Evolutionary conservation across 2,797 vertebrate genomes (phyloP), one percentile per base, ranked within the genome.

Genomic region (Manis javanica): DNA sequence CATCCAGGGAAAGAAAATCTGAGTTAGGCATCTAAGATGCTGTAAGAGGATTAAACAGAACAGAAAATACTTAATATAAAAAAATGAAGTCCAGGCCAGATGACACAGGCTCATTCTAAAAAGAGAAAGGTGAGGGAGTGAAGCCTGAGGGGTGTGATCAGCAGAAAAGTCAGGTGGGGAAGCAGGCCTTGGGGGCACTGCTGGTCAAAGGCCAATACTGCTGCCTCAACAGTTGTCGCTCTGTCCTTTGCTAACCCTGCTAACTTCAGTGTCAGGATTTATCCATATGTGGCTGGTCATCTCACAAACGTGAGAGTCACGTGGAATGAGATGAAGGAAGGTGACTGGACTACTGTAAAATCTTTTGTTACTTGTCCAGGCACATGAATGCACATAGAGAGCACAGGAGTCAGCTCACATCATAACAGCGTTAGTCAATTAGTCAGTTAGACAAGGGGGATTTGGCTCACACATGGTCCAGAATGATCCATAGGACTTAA

Each of bases 1-100:
- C 26, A 19, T 83, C 14, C 18, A 61, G 57, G 21, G 13, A 79
- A 31, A 64, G 19, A 49, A 42, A 18, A 16, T 46, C 29, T 68
- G 19, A 81, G n/a, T 64, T 72, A 69, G 46, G 29, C 59, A 72
- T 46, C 64, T 93, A 64, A 88, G 26, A 63, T n/a, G 23, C n/a
- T 86, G 23, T 12, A 68, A 88, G 23, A 91, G 1, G 57, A 95
- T 78, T 86, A 82, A 83, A 51, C 57, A 55, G 3, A 89, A 66
- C 37, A 31, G 66, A 95, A 82, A 93, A 94, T 78, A 71, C 1
- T 69, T 14, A 91, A 5, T 14, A 19, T 57, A 64, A 42, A 64
- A 86, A 66, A 39, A 84, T 37, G 14, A 81, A 57, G 10, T 23
- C 4, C 21, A 81, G 21, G n/a, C 1, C 15, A 63, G 55, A n/a